Percentiles rank a stretch among this genome's conserved stretches.
These are phyloP conservation scores for Nothura maculosa DNA, from an alignment of 2,797 vertebrate genomes.

Conservation along the genomic window DNA sequence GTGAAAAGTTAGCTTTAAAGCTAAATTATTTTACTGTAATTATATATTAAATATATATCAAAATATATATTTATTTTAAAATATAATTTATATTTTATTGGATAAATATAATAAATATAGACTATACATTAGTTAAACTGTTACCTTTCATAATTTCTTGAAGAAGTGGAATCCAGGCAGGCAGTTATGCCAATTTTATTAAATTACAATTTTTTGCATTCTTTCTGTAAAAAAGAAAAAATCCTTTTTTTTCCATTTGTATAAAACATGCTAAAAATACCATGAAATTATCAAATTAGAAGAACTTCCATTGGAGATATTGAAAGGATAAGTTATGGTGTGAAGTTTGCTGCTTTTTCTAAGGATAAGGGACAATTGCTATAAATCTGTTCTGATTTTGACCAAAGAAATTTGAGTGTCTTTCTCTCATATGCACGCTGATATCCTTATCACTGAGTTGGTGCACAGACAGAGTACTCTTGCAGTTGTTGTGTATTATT, in stretches of 20 bases:
- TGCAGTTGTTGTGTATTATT: not conserved
- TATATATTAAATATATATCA: too few species aligned
- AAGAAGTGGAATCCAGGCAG: not conserved
- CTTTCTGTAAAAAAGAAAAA: not conserved
- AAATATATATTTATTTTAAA: too few species aligned
- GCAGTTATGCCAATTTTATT: not conserved
- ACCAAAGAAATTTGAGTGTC: not conserved
- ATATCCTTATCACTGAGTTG: not conserved
- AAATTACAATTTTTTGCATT: not conserved
- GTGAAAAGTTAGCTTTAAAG: not conserved
- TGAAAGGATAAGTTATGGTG: not conserved
- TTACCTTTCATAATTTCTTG: constrained; percentile 15
- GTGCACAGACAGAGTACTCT: not conserved
- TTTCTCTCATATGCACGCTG: not conserved
- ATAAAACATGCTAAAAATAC: not conserved
- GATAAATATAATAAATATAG: too few species aligned
- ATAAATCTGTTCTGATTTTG: not conserved
- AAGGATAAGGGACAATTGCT: not conserved
- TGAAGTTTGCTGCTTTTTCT: not conserved
- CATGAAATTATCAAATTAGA: not conserved
- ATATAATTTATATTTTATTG: too few species aligned
- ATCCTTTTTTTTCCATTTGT: not conserved
- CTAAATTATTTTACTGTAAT: constrained; percentile 11
- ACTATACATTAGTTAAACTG: not conserved
- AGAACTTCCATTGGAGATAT: not conserved